phyloP scores from a whole-genome alignment of 1,140 invertebrate species.

The Drosophila repletoides region DNA sequence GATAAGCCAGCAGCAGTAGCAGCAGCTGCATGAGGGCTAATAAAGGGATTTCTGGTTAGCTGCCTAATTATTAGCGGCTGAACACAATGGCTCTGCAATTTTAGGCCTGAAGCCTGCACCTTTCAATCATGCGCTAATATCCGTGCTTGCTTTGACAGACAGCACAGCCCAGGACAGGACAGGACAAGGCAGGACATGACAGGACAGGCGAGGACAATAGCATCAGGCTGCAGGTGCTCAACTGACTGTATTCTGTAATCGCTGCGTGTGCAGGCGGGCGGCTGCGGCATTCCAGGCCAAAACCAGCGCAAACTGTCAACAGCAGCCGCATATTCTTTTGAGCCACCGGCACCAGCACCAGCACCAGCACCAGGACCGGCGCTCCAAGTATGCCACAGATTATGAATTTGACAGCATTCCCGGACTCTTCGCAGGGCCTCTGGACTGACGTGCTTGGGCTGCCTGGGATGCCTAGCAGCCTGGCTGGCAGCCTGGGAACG shows the following conservation, averaged over 20 bases:
- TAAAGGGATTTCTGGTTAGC: constrained; percentile 4
- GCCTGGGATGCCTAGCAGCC: not conserved
- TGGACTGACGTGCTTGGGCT: not conserved
- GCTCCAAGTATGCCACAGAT: constrained; percentile 54
- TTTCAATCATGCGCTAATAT: constrained; percentile 75
- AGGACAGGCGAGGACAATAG: constrained; percentile 13
- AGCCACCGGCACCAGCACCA: constrained; percentile 31
- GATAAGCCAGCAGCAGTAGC: constrained; percentile 17
- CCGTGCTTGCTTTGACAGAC: constrained; percentile 50
- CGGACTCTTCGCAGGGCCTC: too few species aligned
- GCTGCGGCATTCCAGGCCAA: constrained; percentile 46
- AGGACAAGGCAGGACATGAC: not conserved
- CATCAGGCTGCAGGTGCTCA: constrained; percentile 25
- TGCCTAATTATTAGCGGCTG: constrained; percentile 50
- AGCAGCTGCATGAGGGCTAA: constrained; percentile 39
- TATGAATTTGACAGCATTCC: constrained; percentile 73
- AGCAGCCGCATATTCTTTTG: constrained; percentile 57
- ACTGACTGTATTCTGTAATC: too few species aligned
- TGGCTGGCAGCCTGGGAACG: too few species aligned
- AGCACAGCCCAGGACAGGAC: not conserved
- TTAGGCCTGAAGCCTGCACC: constrained; percentile 26
- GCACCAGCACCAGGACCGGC: constrained; percentile 22
- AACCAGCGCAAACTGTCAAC: constrained; percentile 36
- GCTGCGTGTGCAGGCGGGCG: not conserved
- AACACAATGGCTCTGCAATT: constrained; percentile 55